Base-by-base conservation (phyloP, 2,888 invertebrate species). In the Calameuta idolon region DNA sequence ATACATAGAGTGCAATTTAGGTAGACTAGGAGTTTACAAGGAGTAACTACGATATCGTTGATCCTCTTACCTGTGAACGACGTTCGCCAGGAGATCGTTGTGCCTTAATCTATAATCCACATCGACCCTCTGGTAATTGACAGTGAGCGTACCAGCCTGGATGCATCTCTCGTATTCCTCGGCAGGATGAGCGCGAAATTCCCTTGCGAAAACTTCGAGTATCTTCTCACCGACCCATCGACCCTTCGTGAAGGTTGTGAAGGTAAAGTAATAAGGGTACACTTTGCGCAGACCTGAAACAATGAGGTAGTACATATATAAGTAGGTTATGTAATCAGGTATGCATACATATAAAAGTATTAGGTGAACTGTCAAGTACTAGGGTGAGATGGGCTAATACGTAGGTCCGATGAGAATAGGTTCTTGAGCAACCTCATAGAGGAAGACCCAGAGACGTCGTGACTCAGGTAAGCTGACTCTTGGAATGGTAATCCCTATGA, bases 241-340 rank as follows among this genome's bases (percentile, higher is more conserved):
- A 12, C 98, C 98, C 93, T 99, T 99, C 81, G 98, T 98, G 93
- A 97, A 98, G 69, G 98, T 98, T 81, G 97, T 97, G 93, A 98
- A 99, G 81, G 97, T 98, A 93, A 98, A 99, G 92, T 97, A 97
- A 93, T 99, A 99, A 0, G 99, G 99, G 92, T 98, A 98, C 3
- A 99, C 98, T 93, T 99, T 98, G 85, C 98, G 94, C 85, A 98
- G 94, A 86, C 98, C 98, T 97, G 94, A 34, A 93, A 92, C 81
- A 84, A 81, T 84, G 81, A 83, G 74, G 30, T 73, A 30, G 9
- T 15, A 74, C n/a, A n/a, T 55, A 15, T 2, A 40, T 40, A 15
- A 40, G 4, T 40, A 15, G 40, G 40, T 40, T 40, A 40, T 15
- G 40, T 40, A 15, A 40, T 15, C 40, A 40, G 40, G 40, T 15